These are phyloP conservation scores for Frankliniella intonsa DNA, from an alignment of 2,888 invertebrate species.

Conservation along the genomic window DNA sequence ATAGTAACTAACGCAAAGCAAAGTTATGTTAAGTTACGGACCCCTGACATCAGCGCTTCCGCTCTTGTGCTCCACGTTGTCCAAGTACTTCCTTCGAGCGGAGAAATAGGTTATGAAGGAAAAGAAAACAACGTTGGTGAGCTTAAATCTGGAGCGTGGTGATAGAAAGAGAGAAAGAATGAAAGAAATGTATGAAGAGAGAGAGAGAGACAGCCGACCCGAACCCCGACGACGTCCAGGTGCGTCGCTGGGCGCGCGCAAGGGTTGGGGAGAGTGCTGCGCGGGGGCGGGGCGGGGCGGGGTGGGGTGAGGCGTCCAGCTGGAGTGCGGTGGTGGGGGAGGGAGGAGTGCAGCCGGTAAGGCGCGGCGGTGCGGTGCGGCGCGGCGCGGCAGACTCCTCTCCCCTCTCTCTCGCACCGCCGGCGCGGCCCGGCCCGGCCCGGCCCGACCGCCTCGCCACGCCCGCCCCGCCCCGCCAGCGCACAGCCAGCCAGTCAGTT, in stretches of 20 bases:
- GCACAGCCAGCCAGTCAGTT: background rate
- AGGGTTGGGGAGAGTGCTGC: background rate
- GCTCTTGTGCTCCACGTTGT: no score
- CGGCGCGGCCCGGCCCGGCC: background rate
- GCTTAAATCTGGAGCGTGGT: background rate
- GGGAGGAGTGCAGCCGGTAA: constrained; percentile 15
- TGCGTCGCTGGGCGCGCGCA: background rate
- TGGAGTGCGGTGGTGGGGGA: background rate
- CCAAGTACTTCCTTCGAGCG: no score
- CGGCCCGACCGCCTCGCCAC: background rate
- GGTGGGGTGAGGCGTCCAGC: background rate
- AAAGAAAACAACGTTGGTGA: no score
- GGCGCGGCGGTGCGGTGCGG: background rate
- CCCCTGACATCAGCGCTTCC: no score
- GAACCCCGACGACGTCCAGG: background rate
- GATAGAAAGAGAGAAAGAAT: background rate
- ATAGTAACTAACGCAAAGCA: no score
- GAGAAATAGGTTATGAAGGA: no score
- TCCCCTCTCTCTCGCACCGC: background rate
- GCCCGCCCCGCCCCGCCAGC: background rate
- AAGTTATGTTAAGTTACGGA: no score
- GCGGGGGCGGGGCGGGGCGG: background rate
- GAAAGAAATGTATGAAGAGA: background rate
- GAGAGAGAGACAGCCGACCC: background rate
- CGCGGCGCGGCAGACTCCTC: background rate